phyloP scores from a whole-genome alignment of 2,797 vertebrate species.

The Phaenicophaeus curvirostris region DNA sequence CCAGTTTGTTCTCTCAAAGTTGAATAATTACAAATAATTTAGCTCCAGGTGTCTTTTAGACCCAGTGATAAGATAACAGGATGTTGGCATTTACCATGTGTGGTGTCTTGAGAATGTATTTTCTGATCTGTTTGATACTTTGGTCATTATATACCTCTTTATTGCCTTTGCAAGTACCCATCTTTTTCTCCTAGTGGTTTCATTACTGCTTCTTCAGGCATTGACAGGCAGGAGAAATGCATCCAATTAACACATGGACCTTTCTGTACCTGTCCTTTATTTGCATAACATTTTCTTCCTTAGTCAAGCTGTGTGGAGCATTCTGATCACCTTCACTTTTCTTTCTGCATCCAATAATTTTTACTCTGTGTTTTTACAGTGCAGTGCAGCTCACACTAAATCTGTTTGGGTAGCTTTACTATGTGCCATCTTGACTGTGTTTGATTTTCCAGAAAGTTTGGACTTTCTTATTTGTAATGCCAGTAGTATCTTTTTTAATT shows the following conservation, averaged over 20 bases:
- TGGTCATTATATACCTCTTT: not conserved
- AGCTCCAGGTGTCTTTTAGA: not conserved
- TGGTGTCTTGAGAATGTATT: not conserved
- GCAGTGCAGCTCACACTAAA: not conserved
- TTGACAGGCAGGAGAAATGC: constrained; percentile 2
- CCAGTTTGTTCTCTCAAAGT: not conserved
- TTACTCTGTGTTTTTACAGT: not conserved
- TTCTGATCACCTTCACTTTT: constrained; percentile 9
- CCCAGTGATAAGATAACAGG: not conserved
- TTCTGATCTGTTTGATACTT: not conserved
- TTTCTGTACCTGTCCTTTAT: constrained; percentile 13
- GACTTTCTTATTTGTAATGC: not conserved
- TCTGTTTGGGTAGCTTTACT: not conserved
- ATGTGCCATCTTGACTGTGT: not conserved
- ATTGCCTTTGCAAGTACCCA: not conserved
- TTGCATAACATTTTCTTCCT: not conserved
- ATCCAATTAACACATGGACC: not conserved
- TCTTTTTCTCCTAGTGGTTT: not conserved
- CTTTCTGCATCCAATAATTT: constrained; percentile 9
- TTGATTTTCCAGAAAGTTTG: not conserved
- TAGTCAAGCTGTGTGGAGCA: not conserved
- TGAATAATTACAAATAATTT: not conserved
- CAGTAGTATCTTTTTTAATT: not conserved
- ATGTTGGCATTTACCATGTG: not conserved
- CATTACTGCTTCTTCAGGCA: not conserved